These are phyloP conservation scores for Craniophora ligustri DNA, from an alignment of 2,888 invertebrate genomes.

Conservation along the genomic window DNA sequence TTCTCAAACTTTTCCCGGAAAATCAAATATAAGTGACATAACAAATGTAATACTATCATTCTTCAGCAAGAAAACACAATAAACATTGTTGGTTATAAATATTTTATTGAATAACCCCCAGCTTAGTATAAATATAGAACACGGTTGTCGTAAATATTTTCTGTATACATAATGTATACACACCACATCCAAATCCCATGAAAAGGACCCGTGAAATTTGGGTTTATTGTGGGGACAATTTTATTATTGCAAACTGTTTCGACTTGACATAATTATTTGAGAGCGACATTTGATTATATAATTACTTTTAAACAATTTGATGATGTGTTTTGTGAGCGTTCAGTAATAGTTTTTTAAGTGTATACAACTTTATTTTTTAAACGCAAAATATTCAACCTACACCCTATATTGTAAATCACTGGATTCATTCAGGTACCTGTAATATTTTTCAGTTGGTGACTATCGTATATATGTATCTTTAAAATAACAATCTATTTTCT, in stretches of 20 bases:
- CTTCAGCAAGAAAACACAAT: constrained; percentile 35
- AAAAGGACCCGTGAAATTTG: constrained; percentile 25
- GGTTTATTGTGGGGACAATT: constrained; percentile 17
- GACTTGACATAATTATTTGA: not conserved
- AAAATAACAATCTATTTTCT: too few relatives aligned
- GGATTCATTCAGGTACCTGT: constrained; percentile 22
- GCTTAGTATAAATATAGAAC: constrained; percentile 36
- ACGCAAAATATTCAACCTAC: constrained; percentile 16
- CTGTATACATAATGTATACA: constrained; percentile 28
- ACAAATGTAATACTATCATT: constrained; percentile 34
- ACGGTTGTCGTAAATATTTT: constrained; percentile 37
- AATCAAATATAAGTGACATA: constrained; percentile 17
- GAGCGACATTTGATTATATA: not conserved
- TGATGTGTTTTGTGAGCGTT: too few relatives aligned
- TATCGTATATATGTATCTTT: too few relatives aligned
- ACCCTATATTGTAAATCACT: constrained; percentile 21
- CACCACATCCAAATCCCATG: constrained; percentile 37
- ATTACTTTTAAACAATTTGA: not conserved
- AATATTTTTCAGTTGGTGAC: constrained; percentile 26
- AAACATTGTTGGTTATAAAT: constrained; percentile 45
- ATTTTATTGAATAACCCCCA: constrained; percentile 47
- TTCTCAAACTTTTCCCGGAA: constrained; percentile 1
- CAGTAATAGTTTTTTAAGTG: too few relatives aligned
- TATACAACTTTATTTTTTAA: constrained; percentile 11
- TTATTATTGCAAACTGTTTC: not conserved